Base-by-base conservation (phyloP, 2,797 vertebrate species). In the Melanotaenia pygmaea region DNA sequence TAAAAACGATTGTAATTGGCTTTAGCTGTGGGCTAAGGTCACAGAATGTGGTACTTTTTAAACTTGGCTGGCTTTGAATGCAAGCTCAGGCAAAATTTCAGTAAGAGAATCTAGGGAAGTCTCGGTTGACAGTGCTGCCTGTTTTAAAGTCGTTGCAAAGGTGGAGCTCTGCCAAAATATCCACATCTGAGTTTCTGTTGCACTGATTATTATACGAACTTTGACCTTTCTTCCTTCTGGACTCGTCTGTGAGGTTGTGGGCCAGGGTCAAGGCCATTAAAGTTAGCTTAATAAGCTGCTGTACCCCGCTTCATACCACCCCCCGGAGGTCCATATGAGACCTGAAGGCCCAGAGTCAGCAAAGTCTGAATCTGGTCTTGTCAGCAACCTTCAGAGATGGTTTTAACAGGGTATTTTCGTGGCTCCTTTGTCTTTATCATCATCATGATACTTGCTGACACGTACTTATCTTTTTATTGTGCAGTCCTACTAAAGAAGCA, bases 191-290 rank as follows among this genome's bases (percentile, higher is more conserved):
- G 62, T 77, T 75, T 53, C 51, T 71, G 59, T 63, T 16, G 16
- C 57, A 24, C 50, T 75, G 50, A 84, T 89, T 85, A 30, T 68
- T 80, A 89, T 81, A 62, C 72, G 12, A 88, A 82, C 81, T 78
- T 79, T 92, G 84, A 89, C 90, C 88, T 77, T 54, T 78, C 66
- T 54, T 64, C 79, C 74, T 88, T 59, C 35, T 80, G 85, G 85
- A 81, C 64, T 79, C 43, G 45, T 84, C 72, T 77, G 65, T 5
- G 3, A 58, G 72, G 81, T 76, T 80, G 72, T 45, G 75, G 81
- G 72, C 61, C 37, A 59, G 76, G 85, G 85, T 88, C 78, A 86
- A 86, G 87, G 70, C 81, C 81, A 88, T 92, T 92, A 90, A 86
- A 84, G 58, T 66, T 75, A 80, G 70, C 67, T 86, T 92, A 92